A percentile compares a stretch with the other conserved stretches of the same genome.
These are phyloP conservation scores for Chaetops frenatus DNA, from an alignment of 2,113 vertebrate genomes.

Conservation along the genomic window DNA sequence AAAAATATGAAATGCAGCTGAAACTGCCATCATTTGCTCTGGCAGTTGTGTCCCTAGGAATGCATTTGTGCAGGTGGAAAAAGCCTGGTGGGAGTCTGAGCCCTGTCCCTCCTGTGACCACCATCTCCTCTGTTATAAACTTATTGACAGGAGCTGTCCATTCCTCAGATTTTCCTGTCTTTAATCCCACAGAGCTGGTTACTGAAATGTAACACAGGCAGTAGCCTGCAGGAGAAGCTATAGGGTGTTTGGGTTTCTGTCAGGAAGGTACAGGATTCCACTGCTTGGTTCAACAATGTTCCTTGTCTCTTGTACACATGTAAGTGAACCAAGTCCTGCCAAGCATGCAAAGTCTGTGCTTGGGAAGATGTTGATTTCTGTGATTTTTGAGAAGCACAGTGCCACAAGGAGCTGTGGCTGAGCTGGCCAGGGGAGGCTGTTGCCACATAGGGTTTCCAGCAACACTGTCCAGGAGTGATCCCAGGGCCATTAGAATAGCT, in stretches of 20 bases:
- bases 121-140: background rate
- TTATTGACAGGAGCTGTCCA: background rate
- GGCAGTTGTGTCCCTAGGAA: background rate
- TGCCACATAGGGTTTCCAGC: background rate
- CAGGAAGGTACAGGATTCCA: background rate
- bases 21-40: background rate
- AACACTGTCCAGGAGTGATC: background rate
- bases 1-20: background rate
- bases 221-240: background rate
- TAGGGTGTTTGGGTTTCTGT: background rate
- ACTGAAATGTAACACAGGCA: background rate
- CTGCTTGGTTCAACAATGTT: background rate
- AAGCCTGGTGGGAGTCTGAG: background rate
- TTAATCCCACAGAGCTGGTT: background rate
- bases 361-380: rapidly evolving
- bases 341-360: background rate
- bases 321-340: background rate
- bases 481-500: background rate
- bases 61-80: background rate
- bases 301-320: background rate
- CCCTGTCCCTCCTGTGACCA: background rate
- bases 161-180: background rate
- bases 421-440: background rate
- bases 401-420: rapidly evolving
- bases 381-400: background rate